Base-by-base conservation (phyloP, 2,113 vertebrate species). In the Sander vitreus region DNA sequence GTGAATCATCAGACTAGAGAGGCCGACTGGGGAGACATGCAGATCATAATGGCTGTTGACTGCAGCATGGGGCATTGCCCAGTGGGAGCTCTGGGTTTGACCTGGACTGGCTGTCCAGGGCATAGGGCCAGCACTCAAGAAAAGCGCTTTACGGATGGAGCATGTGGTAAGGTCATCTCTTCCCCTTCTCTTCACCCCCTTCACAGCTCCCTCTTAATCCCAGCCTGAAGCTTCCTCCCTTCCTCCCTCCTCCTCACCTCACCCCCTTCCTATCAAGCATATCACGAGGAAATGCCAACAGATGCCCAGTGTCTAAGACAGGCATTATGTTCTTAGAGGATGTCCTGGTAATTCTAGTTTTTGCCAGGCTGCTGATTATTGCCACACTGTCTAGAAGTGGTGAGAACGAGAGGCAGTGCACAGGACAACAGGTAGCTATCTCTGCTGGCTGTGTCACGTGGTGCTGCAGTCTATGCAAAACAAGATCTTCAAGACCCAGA, bases 301-400 rank as follows among this genome's bases (percentile, higher is more conserved):
- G 96, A 96, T 97, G 97, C 94, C 94, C 79, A 45, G 73, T 2
- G 85, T 96, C 96, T 95, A 94, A 96, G 89, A 95, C 92, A 88
- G 94, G 95, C 95, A 95, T 96, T 96, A 96, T 96, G 94, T 94
- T 93, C 95, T 96, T 96, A 96, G 87, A 91, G 93, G 91, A 94
- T 91, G 88, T 94, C 90, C 90, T 76, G 87, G 88, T 88, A 93
- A 95, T 92, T 85, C 93, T 89, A 93, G 55, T 90, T 90, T 91
- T 89, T 87, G 51, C 79, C 80, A 73, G 87, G 74, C 83, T 86
- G 70, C 62, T 89, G 92, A 90, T 95, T 86, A 84, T 88, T 45
- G 69, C 55, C 63, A 59, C 36, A 14, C 66, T 83, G 88, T 87
- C 81, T 79, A 64, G 73, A 30, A 75, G 68, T 60, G 66, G 55